These are phyloP conservation scores for Coilia nasus DNA, from an alignment of 2,797 vertebrate species.

Conservation along the genomic window DNA sequence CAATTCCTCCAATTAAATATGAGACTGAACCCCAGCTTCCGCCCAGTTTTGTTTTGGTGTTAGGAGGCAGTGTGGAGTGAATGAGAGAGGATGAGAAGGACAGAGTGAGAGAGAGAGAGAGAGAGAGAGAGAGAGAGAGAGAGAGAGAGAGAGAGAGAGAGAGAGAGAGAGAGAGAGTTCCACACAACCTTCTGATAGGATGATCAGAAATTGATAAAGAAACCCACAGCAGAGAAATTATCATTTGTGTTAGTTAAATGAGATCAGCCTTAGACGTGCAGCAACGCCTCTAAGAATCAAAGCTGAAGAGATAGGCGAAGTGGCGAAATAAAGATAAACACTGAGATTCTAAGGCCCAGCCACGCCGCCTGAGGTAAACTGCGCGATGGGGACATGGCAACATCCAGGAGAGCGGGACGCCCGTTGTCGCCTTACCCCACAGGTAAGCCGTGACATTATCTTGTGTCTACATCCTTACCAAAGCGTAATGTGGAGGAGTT, in stretches of 20 bases:
- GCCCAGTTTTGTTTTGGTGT: neutral
- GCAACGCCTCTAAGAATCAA: neutral
- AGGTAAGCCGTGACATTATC: neutral
- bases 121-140: neutral
- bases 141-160: neutral
- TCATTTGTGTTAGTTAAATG: neutral
- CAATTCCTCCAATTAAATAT: constrained; percentile 1
- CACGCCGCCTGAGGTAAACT: neutral
- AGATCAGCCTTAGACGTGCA: neutral
- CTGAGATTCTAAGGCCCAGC: neutral
- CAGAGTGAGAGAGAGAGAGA: neutral
- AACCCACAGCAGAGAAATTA: neutral
- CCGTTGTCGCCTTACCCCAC: neutral
- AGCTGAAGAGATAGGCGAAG: neutral
- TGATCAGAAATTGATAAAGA: neutral
- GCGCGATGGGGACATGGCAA: constrained; percentile 9
- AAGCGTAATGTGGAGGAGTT: no score
- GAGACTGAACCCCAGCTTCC: neutral
- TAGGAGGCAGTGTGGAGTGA: no score
- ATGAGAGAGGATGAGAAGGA: neutral
- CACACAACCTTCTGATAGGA: neutral
- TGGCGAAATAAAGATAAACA: neutral
- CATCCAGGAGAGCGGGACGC: neutral
- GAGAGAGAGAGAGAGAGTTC: neutral
- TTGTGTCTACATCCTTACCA: no score